phyloP scores from a whole-genome alignment of 2,888 invertebrate species.

The Synanthedon myopaeformis region DNA sequence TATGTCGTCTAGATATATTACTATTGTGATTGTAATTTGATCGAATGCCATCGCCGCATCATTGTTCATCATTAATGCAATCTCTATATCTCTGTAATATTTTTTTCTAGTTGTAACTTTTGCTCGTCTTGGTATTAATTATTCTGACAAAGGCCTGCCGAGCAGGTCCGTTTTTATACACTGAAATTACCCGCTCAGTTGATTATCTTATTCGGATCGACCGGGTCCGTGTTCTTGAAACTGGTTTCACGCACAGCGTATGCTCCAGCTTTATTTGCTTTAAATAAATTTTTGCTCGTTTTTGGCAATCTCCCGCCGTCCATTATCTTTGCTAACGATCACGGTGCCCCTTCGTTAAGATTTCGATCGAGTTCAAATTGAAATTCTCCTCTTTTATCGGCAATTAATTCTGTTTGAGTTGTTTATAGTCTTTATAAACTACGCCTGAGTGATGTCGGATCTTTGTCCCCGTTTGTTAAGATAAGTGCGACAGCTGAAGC shows the following conservation, averaged over 20 bases:
- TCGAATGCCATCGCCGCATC: conserved; percentile 12
- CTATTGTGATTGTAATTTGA: conserved; percentile 16
- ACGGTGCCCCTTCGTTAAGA: conserved; percentile 51
- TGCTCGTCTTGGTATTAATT: conserved; percentile 47
- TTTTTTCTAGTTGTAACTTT: conserved; percentile 22
- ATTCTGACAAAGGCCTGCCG: conserved; percentile 35
- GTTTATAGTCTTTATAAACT: conserved; percentile 42
- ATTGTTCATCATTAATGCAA: conserved; percentile 3
- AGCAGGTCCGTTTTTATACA: conserved; percentile 42
- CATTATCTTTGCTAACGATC: conserved; percentile 65
- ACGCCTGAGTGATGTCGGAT: conserved; percentile 34
- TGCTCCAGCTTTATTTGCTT: conserved; percentile 62
- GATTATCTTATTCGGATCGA: conserved; percentile 62
- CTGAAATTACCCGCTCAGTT: conserved; percentile 52
- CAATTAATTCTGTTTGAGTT: conserved; percentile 36
- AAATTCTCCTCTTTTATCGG: conserved; percentile 39
- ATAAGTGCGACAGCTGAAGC: conserved; percentile 45
- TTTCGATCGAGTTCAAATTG: conserved; percentile 54
- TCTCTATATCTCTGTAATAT: conserved; percentile 3
- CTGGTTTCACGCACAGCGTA: conserved; percentile 48
- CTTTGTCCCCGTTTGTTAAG: conserved; percentile 58
- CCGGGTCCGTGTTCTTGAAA: conserved; percentile 33
- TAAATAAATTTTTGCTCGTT: conserved; percentile 59
- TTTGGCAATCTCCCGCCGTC: conserved; percentile 54
- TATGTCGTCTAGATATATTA: conserved; percentile 10